A percentile compares a stretch with the other conserved stretches of the same genome.
These are phyloP conservation scores for Glyphotaelius pellucidus DNA, from an alignment of 2,888 invertebrate species.

Conservation along the genomic window DNA sequence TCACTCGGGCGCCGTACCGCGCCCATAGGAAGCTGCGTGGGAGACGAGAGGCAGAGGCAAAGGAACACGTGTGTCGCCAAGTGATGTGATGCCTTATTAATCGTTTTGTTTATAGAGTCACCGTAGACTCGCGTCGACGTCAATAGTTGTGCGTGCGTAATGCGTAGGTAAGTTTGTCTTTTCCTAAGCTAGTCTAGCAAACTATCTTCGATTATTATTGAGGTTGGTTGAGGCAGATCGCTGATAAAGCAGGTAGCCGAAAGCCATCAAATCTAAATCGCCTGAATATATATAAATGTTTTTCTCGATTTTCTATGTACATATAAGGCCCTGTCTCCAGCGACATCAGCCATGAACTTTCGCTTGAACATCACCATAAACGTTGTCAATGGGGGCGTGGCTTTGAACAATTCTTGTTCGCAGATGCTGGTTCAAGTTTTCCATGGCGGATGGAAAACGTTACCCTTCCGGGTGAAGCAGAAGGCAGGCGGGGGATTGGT, in stretches of 20 bases:
- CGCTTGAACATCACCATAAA: too few relatives aligned
- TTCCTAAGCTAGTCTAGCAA: background rate
- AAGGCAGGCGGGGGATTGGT: too few relatives aligned
- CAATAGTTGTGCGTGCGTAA: background rate
- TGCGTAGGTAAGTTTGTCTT: background rate
- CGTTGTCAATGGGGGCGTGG: too few relatives aligned
- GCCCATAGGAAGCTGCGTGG: background rate
- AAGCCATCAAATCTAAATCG: background rate
- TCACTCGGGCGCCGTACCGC: background rate
- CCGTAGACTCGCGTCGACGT: background rate
- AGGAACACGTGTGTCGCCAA: slow-evolving; percentile 24
- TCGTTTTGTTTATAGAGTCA: slow-evolving; percentile 23
- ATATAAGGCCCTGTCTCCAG: too few relatives aligned
- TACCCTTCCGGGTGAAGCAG: too few relatives aligned
- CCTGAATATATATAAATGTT: background rate
- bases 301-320: too few relatives aligned
- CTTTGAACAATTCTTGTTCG: too few relatives aligned
- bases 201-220: background rate
- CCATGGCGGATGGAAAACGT: too few relatives aligned
- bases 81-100: slow-evolving; percentile 27
- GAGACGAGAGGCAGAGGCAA: background rate
- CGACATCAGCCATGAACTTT: too few relatives aligned
- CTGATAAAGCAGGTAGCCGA: background rate
- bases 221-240: background rate
- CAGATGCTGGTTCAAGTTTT: too few relatives aligned